phyloP scores from a whole-genome alignment of 2,113 vertebrate genomes.

The Tapirus terrestris region DNA sequence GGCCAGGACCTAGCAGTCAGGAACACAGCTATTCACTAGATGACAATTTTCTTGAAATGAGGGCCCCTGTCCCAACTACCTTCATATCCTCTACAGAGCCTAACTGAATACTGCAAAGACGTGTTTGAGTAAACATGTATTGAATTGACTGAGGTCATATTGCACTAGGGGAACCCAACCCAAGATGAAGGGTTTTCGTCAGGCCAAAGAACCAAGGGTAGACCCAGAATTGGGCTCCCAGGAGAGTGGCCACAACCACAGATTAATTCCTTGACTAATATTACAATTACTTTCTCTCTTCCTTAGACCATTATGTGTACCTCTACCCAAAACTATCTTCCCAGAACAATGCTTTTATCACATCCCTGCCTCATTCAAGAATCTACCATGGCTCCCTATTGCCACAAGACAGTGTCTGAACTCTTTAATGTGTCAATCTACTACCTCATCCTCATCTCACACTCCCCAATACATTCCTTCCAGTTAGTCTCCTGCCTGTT shows the following conservation, averaged over 20 bases:
- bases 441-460: background rate
- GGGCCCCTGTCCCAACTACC: background rate
- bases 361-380: background rate
- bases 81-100: background rate
- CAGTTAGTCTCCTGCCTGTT: background rate
- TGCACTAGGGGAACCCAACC: background rate
- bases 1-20: background rate
- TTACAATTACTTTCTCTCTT: background rate
- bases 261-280: background rate
- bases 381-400: background rate
- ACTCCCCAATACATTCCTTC: background rate
- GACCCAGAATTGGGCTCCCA: background rate
- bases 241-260: background rate
- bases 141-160: background rate
- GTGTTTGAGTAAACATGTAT: background rate
- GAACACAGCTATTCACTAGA: background rate
- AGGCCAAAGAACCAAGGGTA: background rate
- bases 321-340: background rate
- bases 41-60: background rate
- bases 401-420: background rate
- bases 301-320: background rate
- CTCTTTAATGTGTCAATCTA: background rate
- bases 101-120: background rate
- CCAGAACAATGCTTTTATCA: background rate
- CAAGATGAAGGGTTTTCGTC: background rate